Conservation (phyloP, 2,888 invertebrate genomes). For the Chromoteleia sp. region DNA sequence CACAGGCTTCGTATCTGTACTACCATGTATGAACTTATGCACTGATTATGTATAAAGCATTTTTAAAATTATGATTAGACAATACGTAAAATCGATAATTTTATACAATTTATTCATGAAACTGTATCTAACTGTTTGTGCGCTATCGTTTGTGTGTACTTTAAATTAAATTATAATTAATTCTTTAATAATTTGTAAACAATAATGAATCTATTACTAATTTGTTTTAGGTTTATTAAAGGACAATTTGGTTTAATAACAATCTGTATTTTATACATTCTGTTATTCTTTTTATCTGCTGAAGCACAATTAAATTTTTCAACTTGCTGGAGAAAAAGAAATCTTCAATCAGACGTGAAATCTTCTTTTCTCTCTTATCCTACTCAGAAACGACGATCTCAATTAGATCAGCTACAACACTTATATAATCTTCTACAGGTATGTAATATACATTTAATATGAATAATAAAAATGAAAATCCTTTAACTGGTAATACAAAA, state of each 20-base stretch:
- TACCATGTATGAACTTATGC: too few relatives aligned
- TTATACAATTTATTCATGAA: too few relatives aligned
- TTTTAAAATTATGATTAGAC: too few relatives aligned
- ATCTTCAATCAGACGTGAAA: constrained; percentile 38
- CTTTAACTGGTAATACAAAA: too few relatives aligned
- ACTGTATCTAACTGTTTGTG: too few relatives aligned
- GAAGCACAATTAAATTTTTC: constrained; percentile 73
- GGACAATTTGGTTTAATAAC: constrained; percentile 38
- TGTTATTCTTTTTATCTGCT: constrained; percentile 60
- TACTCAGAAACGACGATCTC: constrained; percentile 36
- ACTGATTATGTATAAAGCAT: too few relatives aligned
- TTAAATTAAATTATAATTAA: too few relatives aligned
- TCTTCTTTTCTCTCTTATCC: constrained; percentile 43
- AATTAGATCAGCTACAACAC: constrained; percentile 50
- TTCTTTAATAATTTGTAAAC: background rate
- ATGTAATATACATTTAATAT: constrained; percentile 12
- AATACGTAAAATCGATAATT: too few relatives aligned
- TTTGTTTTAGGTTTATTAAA: constrained; percentile 46
- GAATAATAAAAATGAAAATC: too few relatives aligned
- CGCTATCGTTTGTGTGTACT: too few relatives aligned
- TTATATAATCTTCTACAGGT: constrained; percentile 69
- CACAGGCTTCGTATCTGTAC: too few relatives aligned
- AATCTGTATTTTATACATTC: constrained; percentile 61
- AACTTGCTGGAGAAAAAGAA: constrained; percentile 73
- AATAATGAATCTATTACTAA: too few relatives aligned